Conservation (phyloP, 2,113 vertebrate genomes). For the Trematomus loennbergii region DNA sequence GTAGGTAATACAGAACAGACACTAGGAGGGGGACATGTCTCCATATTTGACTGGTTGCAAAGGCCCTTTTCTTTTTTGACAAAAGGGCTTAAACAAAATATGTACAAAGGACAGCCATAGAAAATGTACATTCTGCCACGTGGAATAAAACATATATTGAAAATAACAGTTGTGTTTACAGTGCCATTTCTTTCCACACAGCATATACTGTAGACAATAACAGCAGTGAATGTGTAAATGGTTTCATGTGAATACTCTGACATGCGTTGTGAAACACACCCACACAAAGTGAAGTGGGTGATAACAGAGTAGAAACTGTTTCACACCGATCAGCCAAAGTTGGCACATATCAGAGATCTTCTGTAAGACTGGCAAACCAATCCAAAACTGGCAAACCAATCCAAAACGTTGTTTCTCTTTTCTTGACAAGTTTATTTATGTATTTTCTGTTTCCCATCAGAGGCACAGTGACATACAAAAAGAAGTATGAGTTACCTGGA, state of each 20-base stretch:
- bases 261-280: slow-evolving; percentile 26
- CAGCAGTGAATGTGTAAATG: not conserved
- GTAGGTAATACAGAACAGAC: slow-evolving; percentile 32
- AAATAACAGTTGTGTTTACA: not conserved
- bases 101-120: not conserved
- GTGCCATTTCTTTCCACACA: not conserved
- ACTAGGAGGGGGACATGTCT: slow-evolving; percentile 23
- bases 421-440: no score
- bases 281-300: slow-evolving; percentile 13
- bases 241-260: slow-evolving; percentile 3
- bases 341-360: not conserved
- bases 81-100: no score
- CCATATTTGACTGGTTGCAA: slow-evolving; percentile 43
- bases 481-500: not conserved
- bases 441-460: no score
- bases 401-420: not conserved
- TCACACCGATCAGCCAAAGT: slow-evolving; percentile 8
- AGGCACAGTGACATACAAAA: not conserved
- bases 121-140: not conserved
- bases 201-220: no score
- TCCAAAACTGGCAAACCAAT: not conserved
- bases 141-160: not conserved
- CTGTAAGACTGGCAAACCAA: not conserved
- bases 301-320: not conserved
- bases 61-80: not conserved